Percentiles rank a stretch among this genome's conserved stretches.
These are phyloP conservation scores for Trichogramma dendrolimi DNA, from an alignment of 2,888 invertebrate genomes.

Conservation along the genomic window DNA sequence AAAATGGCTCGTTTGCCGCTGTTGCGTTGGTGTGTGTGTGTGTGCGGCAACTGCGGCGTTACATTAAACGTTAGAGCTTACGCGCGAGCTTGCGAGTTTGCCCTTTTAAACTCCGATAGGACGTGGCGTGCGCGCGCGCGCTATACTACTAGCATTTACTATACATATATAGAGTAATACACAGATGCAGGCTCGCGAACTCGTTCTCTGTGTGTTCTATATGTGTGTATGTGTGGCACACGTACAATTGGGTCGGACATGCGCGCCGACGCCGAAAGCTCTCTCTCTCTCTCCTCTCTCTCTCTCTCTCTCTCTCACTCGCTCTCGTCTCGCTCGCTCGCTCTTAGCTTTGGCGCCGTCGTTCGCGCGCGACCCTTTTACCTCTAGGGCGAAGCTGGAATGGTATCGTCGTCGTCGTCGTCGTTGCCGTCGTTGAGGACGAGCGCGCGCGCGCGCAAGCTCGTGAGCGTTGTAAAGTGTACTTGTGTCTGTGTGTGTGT, in stretches of 20 bases:
- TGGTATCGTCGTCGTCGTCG: conserved; percentile 21
- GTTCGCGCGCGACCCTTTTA: not conserved
- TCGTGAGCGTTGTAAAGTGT: no score
- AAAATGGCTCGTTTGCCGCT: not conserved
- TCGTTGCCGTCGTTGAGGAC: conserved; percentile 7
- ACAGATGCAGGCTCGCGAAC: no score
- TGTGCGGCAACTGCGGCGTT: not conserved
- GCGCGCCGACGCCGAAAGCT: conserved; percentile 2
- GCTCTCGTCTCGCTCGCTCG: conserved; percentile 23
- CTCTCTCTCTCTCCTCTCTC: not conserved
- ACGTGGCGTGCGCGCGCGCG: not conserved
- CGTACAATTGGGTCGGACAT: conserved; percentile 27
- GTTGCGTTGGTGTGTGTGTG: not conserved
- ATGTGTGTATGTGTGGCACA: no score
- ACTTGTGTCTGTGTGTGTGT: no score
- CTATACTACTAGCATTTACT: no score
- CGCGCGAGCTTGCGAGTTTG: not conserved
- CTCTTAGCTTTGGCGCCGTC: conserved; percentile 8
- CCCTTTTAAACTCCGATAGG: conserved; percentile 23
- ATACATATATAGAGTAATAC: no score
- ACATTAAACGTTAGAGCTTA: no score
- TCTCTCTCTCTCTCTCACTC: not conserved
- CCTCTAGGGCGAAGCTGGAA: conserved; percentile 3
- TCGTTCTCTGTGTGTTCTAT: no score
- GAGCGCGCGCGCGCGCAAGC: no score